Evolutionary conservation across 2,113 vertebrate genomes (phyloP).

Genomic region (Clarias batrachus): DNA sequence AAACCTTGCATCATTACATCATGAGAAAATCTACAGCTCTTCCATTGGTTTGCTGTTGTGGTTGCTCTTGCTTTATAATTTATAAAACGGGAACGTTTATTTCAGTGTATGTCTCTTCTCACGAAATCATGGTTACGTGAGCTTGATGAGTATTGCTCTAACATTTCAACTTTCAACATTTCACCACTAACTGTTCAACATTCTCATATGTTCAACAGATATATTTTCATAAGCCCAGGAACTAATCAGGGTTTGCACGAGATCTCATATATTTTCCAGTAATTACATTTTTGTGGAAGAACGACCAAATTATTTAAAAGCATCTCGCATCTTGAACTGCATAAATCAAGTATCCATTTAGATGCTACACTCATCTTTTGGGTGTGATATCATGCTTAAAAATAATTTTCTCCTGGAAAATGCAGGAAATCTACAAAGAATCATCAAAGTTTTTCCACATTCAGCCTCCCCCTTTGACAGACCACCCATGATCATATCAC

Average conservation of each 20-base stretch:
- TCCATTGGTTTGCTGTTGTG: background rate
- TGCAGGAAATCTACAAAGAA: constrained; percentile 63
- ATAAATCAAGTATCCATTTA: constrained; percentile 33
- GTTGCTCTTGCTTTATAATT: background rate
- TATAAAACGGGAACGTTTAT: background rate
- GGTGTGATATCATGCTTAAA: constrained; percentile 33
- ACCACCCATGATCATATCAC: constrained; percentile 64
- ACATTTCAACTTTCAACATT: too few relatives aligned
- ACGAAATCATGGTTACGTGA: background rate
- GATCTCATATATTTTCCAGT: constrained; percentile 25
- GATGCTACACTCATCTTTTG: constrained; percentile 24
- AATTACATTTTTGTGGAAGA: constrained; percentile 30
- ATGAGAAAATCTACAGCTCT: background rate
- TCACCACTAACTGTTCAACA: background rate
- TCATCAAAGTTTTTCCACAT: constrained; percentile 73
- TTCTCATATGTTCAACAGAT: constrained; percentile 29
- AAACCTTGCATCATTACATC: background rate
- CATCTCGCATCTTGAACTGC: constrained; percentile 19
- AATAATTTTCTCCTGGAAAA: constrained; percentile 51
- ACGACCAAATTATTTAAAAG: background rate
- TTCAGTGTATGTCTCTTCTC: background rate
- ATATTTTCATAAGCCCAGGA: constrained; percentile 40
- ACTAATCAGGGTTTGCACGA: constrained; percentile 37
- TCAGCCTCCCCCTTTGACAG: constrained; percentile 60
- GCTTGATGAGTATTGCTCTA: background rate